Base-by-base conservation (phyloP, 1,140 invertebrate species). In the Drosophila guanche region DNA sequence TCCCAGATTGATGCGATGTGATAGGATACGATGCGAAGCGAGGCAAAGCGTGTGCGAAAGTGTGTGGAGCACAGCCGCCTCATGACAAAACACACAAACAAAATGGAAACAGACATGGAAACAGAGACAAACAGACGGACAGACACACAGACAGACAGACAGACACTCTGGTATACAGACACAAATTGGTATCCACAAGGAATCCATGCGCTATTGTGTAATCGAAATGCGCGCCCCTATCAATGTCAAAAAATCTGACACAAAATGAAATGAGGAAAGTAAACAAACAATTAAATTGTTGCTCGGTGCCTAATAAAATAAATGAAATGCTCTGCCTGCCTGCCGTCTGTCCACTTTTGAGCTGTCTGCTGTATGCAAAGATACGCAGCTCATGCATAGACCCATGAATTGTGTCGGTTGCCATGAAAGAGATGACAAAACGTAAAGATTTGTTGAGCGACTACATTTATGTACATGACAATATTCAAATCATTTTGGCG, bases 211-310 rank as follows among this genome's bases (percentile, higher is more conserved):
- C 27, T 20, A 5, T 85, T 89, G 85, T 79, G 76, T 84, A 89
- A 89, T 89, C 78, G 84, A 89, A 89, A 77, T 84, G 84, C 79
- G 76, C 85, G 76, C 84, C 33, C 33, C 80, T 89, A 89, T 89
- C 84, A 89, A 84, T 89, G 84, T 89, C 84, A 79, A 73, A 84
- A 74, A 89, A 89, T 89, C 84, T 84, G 84, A 89, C 84, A 88
- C 74, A 77, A 76, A 89, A 88, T 89, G 76, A 79, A 76, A 88
- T 79, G 79, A 71, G 72, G 73, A 79, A 79, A 74, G 84, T 89
- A 89, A 89, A 89, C 84, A 89, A 89, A 89, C 84, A 89, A 89
- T 89, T 89, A 89, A 89, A 85, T 89, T 56, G 0, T 37, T 89
- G 74, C 76, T 89, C 77, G 77, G 79, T 66, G 76, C 76, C 84